These are phyloP conservation scores for Amphiduros pacificus DNA, from an alignment of 2,888 invertebrate species.

Conservation along the genomic window DNA sequence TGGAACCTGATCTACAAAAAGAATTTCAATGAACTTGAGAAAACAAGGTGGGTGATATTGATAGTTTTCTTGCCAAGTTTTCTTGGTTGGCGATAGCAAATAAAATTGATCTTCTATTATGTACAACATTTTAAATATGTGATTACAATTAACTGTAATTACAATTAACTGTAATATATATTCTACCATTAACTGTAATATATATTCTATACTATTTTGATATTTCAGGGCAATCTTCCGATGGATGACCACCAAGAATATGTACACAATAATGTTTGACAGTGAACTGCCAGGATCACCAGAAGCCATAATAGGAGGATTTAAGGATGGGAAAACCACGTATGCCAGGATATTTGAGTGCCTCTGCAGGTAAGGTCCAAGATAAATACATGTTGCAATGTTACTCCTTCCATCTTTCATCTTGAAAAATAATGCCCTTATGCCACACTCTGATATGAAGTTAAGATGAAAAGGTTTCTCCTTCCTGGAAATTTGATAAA, in stretches of 20 bases:
- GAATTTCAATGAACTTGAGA: conserved; percentile 56
- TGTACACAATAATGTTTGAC: conserved; percentile 57
- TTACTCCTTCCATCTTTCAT: no score
- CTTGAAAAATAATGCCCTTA: no score
- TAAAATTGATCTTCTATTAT: no score
- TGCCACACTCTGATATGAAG: no score
- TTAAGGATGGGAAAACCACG: conserved; percentile 58
- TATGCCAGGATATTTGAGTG: conserved; percentile 59
- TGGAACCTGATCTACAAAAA: conserved; percentile 56
- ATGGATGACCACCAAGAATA: conserved; percentile 61
- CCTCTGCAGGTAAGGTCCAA: conserved; percentile 54
- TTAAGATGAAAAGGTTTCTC: no score
- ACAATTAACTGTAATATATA: no score
- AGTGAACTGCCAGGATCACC: conserved; percentile 52
- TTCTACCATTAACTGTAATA: not conserved
- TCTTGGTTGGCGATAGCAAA: no score
- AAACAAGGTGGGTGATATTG: conserved; percentile 57
- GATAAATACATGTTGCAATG: no score
- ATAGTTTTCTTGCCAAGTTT: no score
- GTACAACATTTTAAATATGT: no score
- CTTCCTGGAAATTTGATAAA: no score
- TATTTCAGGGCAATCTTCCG: conserved; percentile 55
- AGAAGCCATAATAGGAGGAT: conserved; percentile 55
- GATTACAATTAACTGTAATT: no score
- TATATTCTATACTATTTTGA: conserved; percentile 1